phyloP scores from a whole-genome alignment of 2,113 vertebrate genomes.

The Dissostichus mawsoni region DNA sequence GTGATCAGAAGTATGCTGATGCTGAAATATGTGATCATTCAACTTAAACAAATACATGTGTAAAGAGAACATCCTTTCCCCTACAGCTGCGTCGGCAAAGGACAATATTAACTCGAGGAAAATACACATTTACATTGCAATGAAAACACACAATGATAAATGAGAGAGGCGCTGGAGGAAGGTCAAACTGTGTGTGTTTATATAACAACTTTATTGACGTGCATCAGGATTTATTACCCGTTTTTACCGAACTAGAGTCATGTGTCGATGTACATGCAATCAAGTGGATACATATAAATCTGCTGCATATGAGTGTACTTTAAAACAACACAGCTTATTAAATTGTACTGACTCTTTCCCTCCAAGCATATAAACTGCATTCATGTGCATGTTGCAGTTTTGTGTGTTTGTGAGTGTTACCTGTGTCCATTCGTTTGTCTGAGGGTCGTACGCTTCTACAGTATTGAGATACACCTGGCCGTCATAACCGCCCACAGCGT shows the following conservation, averaged over 20 bases:
- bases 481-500: conserved; percentile 97
- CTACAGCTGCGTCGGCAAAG: conserved; percentile 31
- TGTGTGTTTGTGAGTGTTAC: conserved; percentile 83
- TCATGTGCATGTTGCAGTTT: conserved; percentile 40
- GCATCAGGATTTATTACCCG: conserved; percentile 16
- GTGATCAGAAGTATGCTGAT: conserved; percentile 7
- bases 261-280: background rate
- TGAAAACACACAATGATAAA: conserved; percentile 23
- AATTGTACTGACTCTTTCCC: background rate
- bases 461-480: conserved; percentile 96
- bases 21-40: conserved; percentile 19
- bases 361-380: background rate
- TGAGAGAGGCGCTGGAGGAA: conserved; percentile 15
- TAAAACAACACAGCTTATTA: background rate
- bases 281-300: background rate
- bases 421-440: conserved; percentile 99
- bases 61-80: background rate
- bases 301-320: background rate
- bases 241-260: conserved; percentile 6
- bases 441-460: conserved; percentile 97
- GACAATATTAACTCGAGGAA: conserved; percentile 59
- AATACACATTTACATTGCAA: conserved; percentile 58
- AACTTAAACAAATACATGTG: conserved; percentile 9
- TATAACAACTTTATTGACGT: conserved; percentile 8
- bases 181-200: conserved; percentile 41